Base-by-base conservation (phyloP, 2,113 vertebrate species). In the Chloebia gouldiae region DNA sequence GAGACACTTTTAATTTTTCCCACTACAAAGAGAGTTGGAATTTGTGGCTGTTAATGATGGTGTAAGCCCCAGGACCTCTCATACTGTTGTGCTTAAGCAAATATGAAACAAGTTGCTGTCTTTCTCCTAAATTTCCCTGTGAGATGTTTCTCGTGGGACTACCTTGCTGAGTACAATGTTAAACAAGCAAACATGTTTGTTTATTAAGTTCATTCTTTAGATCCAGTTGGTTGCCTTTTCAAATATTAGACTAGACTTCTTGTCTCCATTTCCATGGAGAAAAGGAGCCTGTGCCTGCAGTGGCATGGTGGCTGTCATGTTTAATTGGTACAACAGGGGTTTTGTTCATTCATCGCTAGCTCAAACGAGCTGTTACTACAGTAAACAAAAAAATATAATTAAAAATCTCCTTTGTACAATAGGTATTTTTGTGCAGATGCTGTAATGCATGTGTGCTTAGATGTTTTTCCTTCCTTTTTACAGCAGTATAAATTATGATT, bases 391-490 rank as follows among this genome's bases (percentile, higher is more conserved):
- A 84, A n/a, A n/a, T 31, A 30, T 20, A 70, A 78, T 96, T 87
- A 78, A 59, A 87, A 47, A 47, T 66, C 49, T 54, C 13, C 66
- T 49, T 85, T 40, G 50, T 44, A 30, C 60, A 82, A 24, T 37
- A 84, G 57, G 15, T 63, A 30, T 81, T 92, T 95, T 83, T 89
- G 69, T 91, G 50, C 50, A 86, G n/a, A 81, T 54, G 56, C 57
- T 71, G n/a, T 72, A 71, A 35, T 35, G 37, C 1, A 1, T 86
- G 24, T 61, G 16, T 40, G 13, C 42, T 81, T 28, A 57, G 61
- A 90, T 92, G 61, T 59, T 93, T 95, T 60, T 69, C 81, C 94
- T 96, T 95, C 42, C 42, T 91, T 95, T 96, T 91, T 70, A 19
- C 45, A 96, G 40, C 27, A 92, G 37, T 57, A 15, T 81, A 63